Percentiles rank a stretch among this genome's conserved stretches.
These are phyloP conservation scores for Hirtodrosophila alboralis DNA, from an alignment of 2,888 invertebrate species.

Conservation along the genomic window DNA sequence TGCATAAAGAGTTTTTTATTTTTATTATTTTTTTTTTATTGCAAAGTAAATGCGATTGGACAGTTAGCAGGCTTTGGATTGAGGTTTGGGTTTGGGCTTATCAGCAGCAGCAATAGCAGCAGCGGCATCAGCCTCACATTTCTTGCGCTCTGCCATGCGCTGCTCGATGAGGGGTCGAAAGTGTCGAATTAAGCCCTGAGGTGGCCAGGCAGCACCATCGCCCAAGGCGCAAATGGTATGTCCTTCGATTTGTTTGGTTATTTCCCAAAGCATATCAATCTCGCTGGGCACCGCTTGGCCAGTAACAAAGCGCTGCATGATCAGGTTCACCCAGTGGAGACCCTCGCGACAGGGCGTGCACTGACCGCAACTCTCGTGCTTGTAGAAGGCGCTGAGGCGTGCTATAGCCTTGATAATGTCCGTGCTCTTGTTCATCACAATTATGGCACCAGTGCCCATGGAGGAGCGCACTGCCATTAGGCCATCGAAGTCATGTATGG, in stretches of 20 bases:
- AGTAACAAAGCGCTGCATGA: conserved; percentile 90
- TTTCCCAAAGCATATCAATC: conserved; percentile 99
- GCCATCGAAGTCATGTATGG: conserved; percentile 98
- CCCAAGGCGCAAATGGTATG: conserved; percentile 99
- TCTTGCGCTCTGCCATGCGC: conserved; percentile 88
- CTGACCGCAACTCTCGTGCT: conserved; percentile 99
- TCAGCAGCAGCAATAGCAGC: conserved; percentile 11
- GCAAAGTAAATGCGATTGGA: conserved; percentile 5
- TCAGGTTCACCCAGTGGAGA: conserved; percentile 95
- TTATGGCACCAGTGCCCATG: conserved; percentile 98
- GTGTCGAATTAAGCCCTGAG: conserved; percentile 97
- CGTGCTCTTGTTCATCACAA: conserved; percentile 98
- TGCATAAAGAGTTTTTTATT: conserved; percentile 49
- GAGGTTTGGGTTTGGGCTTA: too few species aligned
- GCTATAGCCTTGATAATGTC: conserved; percentile 98
- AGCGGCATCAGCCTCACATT: conserved; percentile 24
- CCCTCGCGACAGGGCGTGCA: conserved; percentile 99
- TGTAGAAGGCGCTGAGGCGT: conserved; percentile 97
- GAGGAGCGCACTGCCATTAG: conserved; percentile 95
- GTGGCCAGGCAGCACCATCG: conserved; percentile 99
- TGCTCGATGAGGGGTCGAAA: conserved; percentile 96
- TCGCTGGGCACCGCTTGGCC: conserved; percentile 96
- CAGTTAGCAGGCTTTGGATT: conserved; percentile 12
- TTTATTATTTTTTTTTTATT: conserved; percentile 34
- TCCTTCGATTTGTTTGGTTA: conserved; percentile 99